Conservation (phyloP, 2,113 vertebrate genomes). For the Microtus richardsoni region DNA sequence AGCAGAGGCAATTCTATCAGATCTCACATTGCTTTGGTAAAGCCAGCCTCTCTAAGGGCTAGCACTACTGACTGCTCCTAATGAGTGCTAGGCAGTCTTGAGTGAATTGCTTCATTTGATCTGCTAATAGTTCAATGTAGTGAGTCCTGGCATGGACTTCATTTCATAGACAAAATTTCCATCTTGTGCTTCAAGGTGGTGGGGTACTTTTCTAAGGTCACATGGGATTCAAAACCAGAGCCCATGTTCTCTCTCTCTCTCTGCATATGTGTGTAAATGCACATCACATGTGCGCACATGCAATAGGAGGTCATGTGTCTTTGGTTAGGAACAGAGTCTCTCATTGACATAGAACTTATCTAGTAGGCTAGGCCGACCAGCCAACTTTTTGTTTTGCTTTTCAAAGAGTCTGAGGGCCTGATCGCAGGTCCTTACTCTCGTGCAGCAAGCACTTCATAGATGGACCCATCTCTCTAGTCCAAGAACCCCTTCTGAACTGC, state of each 20-base stretch:
- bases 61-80: neutral
- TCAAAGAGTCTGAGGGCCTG: neutral
- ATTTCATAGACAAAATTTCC: neutral
- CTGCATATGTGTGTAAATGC: too few relatives aligned
- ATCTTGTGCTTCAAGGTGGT: neutral
- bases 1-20: neutral
- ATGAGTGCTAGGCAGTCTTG: neutral
- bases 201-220: neutral
- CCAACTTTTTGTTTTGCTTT: neutral
- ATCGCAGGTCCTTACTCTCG: too few relatives aligned
- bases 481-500: neutral
- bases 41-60: neutral
- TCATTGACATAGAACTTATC: neutral
- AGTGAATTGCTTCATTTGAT: neutral
- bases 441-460: neutral
- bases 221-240: neutral
- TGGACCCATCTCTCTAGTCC: neutral
- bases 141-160: neutral
- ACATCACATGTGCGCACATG: neutral
- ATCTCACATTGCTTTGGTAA: neutral
- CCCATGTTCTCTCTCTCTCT: neutral
- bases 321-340: neutral
- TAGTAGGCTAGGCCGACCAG: neutral
- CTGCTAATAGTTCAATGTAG: neutral
- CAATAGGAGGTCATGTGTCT: neutral